Conservation (phyloP, 35 echinoderm and acorn worm genomes). For the Anneissia japonica region DNA sequence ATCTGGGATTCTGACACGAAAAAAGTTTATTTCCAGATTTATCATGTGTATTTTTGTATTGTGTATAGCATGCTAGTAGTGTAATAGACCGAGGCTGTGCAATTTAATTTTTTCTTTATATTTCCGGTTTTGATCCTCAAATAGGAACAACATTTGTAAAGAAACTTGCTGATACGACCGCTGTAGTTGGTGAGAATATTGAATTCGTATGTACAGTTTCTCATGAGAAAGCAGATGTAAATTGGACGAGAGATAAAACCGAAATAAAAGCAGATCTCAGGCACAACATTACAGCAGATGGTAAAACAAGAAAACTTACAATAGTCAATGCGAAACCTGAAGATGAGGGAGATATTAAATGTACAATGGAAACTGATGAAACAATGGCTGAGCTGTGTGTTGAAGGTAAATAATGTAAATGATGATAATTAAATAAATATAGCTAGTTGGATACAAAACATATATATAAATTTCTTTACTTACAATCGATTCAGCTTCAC, state of each 20-base stretch:
- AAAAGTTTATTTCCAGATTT: no score
- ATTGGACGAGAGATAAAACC: not conserved
- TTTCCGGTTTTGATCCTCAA: no score
- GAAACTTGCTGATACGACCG: not conserved
- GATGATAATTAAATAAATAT: no score
- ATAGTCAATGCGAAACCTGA: not conserved
- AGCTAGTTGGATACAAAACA: no score
- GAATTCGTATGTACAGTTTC: slow-evolving; percentile 1
- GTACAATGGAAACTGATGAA: not conserved
- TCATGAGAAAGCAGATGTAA: not conserved
- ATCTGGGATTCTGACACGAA: no score
- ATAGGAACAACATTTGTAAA: not conserved
- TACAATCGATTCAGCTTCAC: no score
- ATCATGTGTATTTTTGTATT: no score
- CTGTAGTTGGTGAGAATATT: not conserved
- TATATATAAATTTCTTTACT: no score
- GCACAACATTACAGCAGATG: not conserved
- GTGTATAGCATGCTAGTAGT: no score
- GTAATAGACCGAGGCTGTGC: no score
- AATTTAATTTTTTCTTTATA: no score
- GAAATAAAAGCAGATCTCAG: not conserved
- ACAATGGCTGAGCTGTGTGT: not conserved
- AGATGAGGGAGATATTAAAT: not conserved
- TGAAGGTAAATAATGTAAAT: not conserved
- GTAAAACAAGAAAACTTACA: slow-evolving; percentile 5